These are phyloP conservation scores for Caenorhabditis plicata DNA, from an alignment of 2,888 invertebrate genomes.

Conservation along the genomic window DNA sequence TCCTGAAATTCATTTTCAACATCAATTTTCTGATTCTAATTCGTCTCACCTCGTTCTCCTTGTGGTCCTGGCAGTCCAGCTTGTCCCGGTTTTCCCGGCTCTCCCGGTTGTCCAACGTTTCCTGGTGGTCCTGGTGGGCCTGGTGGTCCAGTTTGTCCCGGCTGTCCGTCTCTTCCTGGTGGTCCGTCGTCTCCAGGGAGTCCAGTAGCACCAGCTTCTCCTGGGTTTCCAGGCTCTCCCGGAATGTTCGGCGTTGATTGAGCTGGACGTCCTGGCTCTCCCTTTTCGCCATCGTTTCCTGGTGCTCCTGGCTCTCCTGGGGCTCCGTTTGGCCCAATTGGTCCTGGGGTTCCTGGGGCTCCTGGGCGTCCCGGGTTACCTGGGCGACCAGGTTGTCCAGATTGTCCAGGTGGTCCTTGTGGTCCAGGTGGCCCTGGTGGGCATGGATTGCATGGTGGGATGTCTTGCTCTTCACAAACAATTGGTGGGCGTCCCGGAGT, in stretches of 20 bases:
- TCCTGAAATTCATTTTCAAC: no score
- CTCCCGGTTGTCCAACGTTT: constrained; percentile 48
- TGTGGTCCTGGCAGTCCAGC: constrained; percentile 57
- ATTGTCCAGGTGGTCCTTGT: constrained; percentile 62
- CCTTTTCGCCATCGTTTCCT: constrained; percentile 53
- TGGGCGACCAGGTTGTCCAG: constrained; percentile 61
- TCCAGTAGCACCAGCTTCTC: constrained; percentile 54
- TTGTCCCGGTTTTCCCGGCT: constrained; percentile 41
- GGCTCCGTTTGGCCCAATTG: constrained; percentile 50
- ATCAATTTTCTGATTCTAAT: no score
- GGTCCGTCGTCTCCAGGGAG: constrained; percentile 58
- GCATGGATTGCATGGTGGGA: no score
- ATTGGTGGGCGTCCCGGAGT: constrained; percentile 56
- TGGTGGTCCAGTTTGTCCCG: constrained; percentile 53
- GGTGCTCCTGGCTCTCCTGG: constrained; percentile 63
- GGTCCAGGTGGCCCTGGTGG: constrained; percentile 59
- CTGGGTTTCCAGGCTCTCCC: constrained; percentile 61
- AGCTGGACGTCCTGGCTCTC: constrained; percentile 58
- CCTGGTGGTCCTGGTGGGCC: constrained; percentile 60
- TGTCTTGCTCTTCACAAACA: constrained; percentile 63
- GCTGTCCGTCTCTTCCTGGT: constrained; percentile 59
- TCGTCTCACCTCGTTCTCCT: constrained; percentile 42
- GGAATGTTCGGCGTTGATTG: constrained; percentile 56
- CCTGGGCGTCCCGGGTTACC: constrained; percentile 55
- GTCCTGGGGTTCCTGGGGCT: constrained; percentile 56